Percentiles rank a stretch among this genome's conserved stretches.
Evolutionary conservation across 2,113 vertebrate species (phyloP).

Genomic region (Damaliscus lunatus): DNA sequence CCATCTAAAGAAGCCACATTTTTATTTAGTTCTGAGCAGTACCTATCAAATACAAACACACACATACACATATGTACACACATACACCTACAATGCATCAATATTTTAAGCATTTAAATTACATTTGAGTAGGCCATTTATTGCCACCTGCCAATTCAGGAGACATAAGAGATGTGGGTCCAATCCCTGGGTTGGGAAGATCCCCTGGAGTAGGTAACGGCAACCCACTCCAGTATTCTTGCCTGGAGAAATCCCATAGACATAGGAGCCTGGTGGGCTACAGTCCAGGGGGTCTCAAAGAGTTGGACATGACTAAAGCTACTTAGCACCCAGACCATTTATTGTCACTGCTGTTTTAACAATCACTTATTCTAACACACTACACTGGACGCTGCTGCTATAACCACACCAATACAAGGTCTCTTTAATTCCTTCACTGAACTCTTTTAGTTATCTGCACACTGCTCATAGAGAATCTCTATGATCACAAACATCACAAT

Average conservation of each 20-base stretch:
- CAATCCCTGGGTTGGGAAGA: not conserved
- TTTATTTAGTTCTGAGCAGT: not conserved
- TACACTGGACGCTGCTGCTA: not conserved
- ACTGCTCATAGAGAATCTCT: conserved; percentile 31
- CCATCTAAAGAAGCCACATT: not conserved
- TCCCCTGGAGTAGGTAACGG: not conserved
- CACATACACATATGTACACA: not conserved
- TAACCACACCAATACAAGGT: not conserved
- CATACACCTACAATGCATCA: not conserved
- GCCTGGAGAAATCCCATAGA: not conserved
- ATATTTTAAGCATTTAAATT: not conserved
- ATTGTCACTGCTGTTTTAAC: not conserved
- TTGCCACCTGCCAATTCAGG: not conserved
- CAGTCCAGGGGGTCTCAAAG: not conserved
- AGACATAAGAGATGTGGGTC: not conserved
- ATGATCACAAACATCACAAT: conserved; percentile 14
- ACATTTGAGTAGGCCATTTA: not conserved
- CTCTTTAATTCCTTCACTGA: not conserved
- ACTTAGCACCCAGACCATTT: accelerated
- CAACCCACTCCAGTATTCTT: not conserved
- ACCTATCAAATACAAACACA: not conserved
- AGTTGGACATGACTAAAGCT: not conserved
- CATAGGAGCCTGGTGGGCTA: not conserved
- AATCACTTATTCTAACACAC: not conserved
- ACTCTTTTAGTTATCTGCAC: not conserved